Evolutionary conservation across 2,113 vertebrate species (phyloP), one percentile per base, ranked within the genome.

Genomic region (Kryptolebias marmoratus): DNA sequence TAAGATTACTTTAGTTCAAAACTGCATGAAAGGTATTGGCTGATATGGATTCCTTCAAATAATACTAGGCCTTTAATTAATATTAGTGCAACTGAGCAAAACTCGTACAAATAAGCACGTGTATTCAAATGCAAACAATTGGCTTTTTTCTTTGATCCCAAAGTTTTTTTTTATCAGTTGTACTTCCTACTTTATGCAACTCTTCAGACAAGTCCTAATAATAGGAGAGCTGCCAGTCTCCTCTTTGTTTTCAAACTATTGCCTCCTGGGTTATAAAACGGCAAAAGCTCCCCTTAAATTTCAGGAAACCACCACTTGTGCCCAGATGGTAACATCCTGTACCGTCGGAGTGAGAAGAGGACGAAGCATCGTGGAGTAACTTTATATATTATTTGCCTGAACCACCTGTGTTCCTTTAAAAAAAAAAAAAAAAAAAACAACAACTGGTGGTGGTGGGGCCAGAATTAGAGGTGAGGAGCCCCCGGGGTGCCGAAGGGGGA

Each of bases 401-500:
- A 53, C 48, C 64, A 86, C 69, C 59, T 74, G 52, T 61, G 63
- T 68, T 80, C 72, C 52, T 48, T 76, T 66, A 18, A 28, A 68
- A 59, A 59, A 44, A n/a, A 32, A 42, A 16, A 55, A 67, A 55
- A 31, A 11, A 5, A 42, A 22, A 22, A 22, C 22, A 22, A 22
- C 22, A 22, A 22, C 22, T 22, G 22, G 22, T 18, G 54, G 60
- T 32, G 61, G 31, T 30, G 5, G 31, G 72, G 14, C 55, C 73
- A 69, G 62, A 47, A 54, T 44, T 52, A 14, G 72, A 68, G 73
- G 39, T 18, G 50, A 49, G 62, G 56, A 62, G 75, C 74, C 45
- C 75, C 67, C 61, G 60, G 73, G 48, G 81, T 83, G 79, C 73
- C 45, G 73, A 80, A 39, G 67, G 63, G 76, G 79, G 73, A 85